Percentiles rank a stretch among this genome's conserved stretches.
phyloP scores from a whole-genome alignment of 2,113 vertebrate species.

The Pollachius pollachius region DNA sequence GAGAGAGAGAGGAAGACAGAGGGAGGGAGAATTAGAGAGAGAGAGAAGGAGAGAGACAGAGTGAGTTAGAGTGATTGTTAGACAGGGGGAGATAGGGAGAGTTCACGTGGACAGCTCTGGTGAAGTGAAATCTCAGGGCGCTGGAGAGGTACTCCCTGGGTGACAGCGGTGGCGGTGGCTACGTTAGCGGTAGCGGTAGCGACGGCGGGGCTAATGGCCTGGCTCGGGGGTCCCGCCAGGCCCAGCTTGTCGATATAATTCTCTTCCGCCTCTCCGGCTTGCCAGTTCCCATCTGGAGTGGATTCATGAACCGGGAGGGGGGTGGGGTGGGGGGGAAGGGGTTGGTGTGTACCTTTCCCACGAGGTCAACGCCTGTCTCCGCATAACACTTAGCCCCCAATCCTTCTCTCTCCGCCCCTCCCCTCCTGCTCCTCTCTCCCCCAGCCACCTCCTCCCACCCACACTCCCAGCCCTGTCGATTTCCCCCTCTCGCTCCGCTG shows the following conservation, averaged over 20 bases:
- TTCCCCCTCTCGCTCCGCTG: conserved; percentile 18
- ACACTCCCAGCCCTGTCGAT: not conserved
- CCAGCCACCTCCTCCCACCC: not conserved
- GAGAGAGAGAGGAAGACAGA: not conserved
- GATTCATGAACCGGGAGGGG: conserved; percentile 71
- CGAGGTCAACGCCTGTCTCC: conserved; percentile 61
- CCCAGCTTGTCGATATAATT: conserved; percentile 81
- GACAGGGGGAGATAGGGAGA: conserved; percentile 22
- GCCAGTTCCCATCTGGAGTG: conserved; percentile 81
- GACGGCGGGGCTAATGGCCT: conserved; percentile 77
- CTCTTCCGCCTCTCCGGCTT: conserved; percentile 79
- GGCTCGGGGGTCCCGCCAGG: conserved; percentile 68
- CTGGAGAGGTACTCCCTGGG: conserved; percentile 64
- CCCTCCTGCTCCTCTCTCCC: conserved; percentile 15
- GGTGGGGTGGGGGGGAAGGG: not conserved
- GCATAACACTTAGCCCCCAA: conserved; percentile 43
- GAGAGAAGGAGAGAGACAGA: not conserved
- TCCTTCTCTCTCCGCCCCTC: conserved; percentile 34
- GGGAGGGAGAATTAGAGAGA: not conserved
- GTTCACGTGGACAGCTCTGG: conserved; percentile 76
- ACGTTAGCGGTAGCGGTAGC: not conserved
- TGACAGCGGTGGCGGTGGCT: conserved; percentile 33
- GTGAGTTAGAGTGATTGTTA: conserved; percentile 10
- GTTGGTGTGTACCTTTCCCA: conserved; percentile 70
- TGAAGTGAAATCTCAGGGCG: conserved; percentile 79